Evolutionary conservation across 2,888 invertebrate species (phyloP).

Genomic region (Terebella lapidaria): DNA sequence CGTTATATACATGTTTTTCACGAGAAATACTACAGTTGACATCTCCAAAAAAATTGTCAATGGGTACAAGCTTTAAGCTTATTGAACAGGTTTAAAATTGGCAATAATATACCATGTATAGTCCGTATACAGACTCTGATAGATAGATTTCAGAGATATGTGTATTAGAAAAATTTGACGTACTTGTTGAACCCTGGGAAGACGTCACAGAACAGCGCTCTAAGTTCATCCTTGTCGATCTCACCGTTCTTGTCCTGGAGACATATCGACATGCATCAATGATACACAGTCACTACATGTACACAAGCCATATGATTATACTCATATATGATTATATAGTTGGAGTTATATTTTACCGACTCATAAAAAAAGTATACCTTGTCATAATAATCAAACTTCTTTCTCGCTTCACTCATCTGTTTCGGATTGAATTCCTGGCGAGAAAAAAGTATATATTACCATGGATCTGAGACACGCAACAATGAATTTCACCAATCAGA

Average conservation of each 20-base stretch:
- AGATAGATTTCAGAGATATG: too few relatives aligned
- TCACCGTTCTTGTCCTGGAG: conserved; percentile 43
- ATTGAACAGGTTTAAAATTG: too few relatives aligned
- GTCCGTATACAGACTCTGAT: too few relatives aligned
- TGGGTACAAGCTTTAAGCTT: too few relatives aligned
- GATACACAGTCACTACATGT: neutral
- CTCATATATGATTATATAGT: too few relatives aligned
- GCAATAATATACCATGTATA: too few relatives aligned
- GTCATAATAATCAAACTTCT: conserved; percentile 48
- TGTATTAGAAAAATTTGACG: too few relatives aligned
- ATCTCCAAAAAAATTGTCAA: too few relatives aligned
- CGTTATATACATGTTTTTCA: too few relatives aligned
- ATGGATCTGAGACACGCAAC: too few relatives aligned
- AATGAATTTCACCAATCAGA: too few relatives aligned
- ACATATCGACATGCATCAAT: neutral
- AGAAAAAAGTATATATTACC: neutral
- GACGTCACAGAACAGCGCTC: conserved; percentile 45
- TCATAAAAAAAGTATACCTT: conserved; percentile 28
- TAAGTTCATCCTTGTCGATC: conserved; percentile 49
- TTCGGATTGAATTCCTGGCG: neutral
- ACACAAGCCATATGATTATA: neutral
- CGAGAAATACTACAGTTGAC: too few relatives aligned
- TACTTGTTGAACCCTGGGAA: conserved; percentile 48
- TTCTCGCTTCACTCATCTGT: conserved; percentile 31
- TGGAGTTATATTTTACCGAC: neutral